These are phyloP conservation scores for Heliothis peltigera DNA, from an alignment of 2,888 invertebrate species.

Conservation along the genomic window DNA sequence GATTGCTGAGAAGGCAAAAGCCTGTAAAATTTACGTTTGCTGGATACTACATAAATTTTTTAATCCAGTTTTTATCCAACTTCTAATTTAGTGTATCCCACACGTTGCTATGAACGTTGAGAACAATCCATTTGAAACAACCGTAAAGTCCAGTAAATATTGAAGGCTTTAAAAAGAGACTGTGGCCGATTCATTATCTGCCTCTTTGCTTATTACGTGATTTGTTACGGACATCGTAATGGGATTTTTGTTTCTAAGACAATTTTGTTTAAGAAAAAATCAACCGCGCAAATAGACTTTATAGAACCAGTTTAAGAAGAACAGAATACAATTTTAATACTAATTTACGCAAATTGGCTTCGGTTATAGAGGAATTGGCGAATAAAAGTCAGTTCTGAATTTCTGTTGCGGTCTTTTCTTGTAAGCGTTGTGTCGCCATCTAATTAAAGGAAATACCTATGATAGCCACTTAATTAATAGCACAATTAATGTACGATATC, in stretches of 20 bases:
- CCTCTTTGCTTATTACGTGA: constrained; percentile 56
- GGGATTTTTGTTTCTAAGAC: constrained; percentile 43
- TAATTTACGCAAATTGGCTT: constrained; percentile 32
- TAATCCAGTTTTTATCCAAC: constrained; percentile 42
- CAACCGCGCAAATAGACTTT: constrained; percentile 29
- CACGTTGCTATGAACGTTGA: constrained; percentile 42
- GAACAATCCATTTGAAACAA: constrained; percentile 52
- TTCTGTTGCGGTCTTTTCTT: not conserved
- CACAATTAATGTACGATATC: no score
- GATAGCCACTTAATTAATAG: no score
- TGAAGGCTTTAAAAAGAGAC: constrained; percentile 39
- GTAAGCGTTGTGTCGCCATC: not conserved
- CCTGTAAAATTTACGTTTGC: constrained; percentile 23
- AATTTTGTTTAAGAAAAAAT: constrained; percentile 29
- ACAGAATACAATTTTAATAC: constrained; percentile 17
- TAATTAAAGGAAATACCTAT: no score
- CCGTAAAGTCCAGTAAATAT: constrained; percentile 34
- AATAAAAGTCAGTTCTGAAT: not conserved
- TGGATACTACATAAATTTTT: constrained; percentile 40
- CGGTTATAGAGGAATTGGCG: constrained; percentile 5
- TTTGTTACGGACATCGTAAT: constrained; percentile 56
- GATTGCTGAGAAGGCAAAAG: constrained; percentile 16
- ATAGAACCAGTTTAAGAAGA: constrained; percentile 24
- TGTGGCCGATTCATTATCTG: constrained; percentile 48
- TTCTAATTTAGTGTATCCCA: constrained; percentile 54